These are phyloP conservation scores for Coilia nasus DNA, from an alignment of 2,797 vertebrate genomes.

Conservation along the genomic window DNA sequence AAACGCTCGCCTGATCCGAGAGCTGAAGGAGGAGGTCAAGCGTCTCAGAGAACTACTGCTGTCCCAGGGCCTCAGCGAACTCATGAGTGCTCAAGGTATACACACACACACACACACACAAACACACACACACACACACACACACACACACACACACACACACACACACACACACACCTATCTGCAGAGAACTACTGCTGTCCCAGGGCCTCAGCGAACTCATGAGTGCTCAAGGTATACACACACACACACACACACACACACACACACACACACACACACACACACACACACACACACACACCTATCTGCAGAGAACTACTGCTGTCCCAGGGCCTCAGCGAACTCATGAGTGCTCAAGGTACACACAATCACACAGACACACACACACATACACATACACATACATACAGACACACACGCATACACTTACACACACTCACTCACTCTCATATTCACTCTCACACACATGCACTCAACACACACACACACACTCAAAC, in stretches of 20 bases:
- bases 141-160: conserved; percentile 43
- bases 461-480: too few species aligned
- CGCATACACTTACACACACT: too few species aligned
- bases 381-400: too few species aligned
- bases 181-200: conserved; percentile 63
- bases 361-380: conserved; percentile 8
- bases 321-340: conserved; percentile 41
- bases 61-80: conserved; percentile 36
- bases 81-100: conserved; percentile 33
- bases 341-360: conserved; percentile 27
- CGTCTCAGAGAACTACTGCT: conserved; percentile 73
- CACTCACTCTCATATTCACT: too few species aligned
- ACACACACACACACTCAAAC: too few species aligned
- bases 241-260: not conserved
- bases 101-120: conserved; percentile 15
- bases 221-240: conserved; percentile 31
- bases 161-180: conserved; percentile 3
- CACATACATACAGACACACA: too few species aligned
- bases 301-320: conserved; percentile 64
- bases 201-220: conserved; percentile 36
- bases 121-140: conserved; percentile 80
- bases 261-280: conserved; percentile 80
- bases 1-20: conserved; percentile 86
- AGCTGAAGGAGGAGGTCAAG: conserved; percentile 87
- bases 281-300: conserved; percentile 41